Evolutionary conservation across 2,888 invertebrate species (phyloP).

Genomic region (Lomographa bimaculata): DNA sequence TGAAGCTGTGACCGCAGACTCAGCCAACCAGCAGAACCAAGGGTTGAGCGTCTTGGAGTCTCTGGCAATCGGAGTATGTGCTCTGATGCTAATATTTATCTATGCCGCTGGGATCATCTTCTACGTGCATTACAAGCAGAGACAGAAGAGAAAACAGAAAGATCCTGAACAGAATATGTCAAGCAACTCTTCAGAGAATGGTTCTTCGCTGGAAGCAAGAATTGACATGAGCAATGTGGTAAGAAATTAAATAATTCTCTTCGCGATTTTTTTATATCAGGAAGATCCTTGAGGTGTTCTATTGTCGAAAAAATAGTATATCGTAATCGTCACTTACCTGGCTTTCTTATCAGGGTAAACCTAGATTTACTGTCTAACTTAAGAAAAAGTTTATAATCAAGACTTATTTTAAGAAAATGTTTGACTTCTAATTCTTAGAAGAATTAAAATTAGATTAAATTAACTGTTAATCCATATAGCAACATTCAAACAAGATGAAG

Average conservation of each 20-base stretch:
- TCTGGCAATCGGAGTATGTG: slow-evolving; percentile 91
- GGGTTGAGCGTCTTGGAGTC: slow-evolving; percentile 90
- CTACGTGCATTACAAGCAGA: slow-evolving; percentile 89
- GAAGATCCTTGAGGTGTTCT: too few relatives aligned
- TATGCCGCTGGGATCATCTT: slow-evolving; percentile 93
- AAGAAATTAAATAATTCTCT: slow-evolving; percentile 31
- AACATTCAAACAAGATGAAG: too few relatives aligned
- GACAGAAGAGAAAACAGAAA: slow-evolving; percentile 82
- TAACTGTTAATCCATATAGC: too few relatives aligned
- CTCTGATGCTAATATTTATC: slow-evolving; percentile 90
- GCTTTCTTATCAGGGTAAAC: too few relatives aligned
- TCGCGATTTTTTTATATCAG: too few relatives aligned
- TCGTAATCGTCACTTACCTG: too few relatives aligned
- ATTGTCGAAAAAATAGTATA: too few relatives aligned
- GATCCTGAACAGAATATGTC: slow-evolving; percentile 67
- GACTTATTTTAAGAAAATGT: too few relatives aligned
- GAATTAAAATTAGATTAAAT: too few relatives aligned
- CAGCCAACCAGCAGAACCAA: slow-evolving; percentile 76
- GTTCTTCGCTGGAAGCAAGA: slow-evolving; percentile 62
- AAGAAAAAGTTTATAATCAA: too few relatives aligned
- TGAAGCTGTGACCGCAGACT: slow-evolving; percentile 76
- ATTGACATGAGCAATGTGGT: slow-evolving; percentile 77
- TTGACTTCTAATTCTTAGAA: too few relatives aligned
- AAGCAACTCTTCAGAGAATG: slow-evolving; percentile 61
- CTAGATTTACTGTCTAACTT: too few relatives aligned